Evolutionary conservation across 2,113 vertebrate genomes (phyloP).

Genomic region (Sinocyclocheilus rhinocerous): DNA sequence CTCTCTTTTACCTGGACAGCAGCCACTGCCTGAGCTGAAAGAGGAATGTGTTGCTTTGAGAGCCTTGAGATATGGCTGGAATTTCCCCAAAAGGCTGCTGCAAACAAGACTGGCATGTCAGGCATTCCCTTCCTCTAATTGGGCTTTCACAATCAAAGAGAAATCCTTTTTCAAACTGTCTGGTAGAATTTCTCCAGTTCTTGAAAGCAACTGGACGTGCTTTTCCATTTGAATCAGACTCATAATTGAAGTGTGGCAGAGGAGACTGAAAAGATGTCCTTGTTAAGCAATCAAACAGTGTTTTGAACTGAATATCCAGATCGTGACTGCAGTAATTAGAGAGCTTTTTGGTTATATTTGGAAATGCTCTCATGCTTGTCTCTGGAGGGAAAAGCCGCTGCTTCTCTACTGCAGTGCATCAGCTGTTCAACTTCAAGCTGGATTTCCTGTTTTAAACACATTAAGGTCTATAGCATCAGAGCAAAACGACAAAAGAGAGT

Average conservation of each 20-base stretch:
- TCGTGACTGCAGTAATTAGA: slow-evolving; percentile 56
- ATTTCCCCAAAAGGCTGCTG: slow-evolving; percentile 57
- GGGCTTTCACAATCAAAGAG: slow-evolving; percentile 49
- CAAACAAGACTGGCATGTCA: slow-evolving; percentile 50
- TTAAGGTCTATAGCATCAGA: slow-evolving; percentile 29
- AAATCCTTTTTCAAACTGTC: too few relatives aligned
- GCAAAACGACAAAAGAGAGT: not conserved
- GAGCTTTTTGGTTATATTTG: slow-evolving; percentile 51
- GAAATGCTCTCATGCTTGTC: slow-evolving; percentile 46
- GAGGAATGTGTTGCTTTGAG: slow-evolving; percentile 60
- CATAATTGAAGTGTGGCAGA: slow-evolving; percentile 25
- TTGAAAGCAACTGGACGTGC: slow-evolving; percentile 27
- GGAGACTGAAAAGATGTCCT: slow-evolving; percentile 43
- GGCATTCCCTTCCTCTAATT: slow-evolving; percentile 57
- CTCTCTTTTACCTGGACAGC: slow-evolving; percentile 44
- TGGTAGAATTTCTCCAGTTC: slow-evolving; percentile 3
- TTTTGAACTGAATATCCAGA: slow-evolving; percentile 43
- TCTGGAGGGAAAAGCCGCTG: slow-evolving; percentile 31
- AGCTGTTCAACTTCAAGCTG: slow-evolving; percentile 40
- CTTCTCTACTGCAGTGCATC: slow-evolving; percentile 20
- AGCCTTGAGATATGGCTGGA: slow-evolving; percentile 59
- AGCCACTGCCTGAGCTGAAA: slow-evolving; percentile 46
- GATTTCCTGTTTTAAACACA: slow-evolving; percentile 27
- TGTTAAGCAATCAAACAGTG: slow-evolving; percentile 35
- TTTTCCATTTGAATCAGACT: slow-evolving; percentile 40